phyloP scores from a whole-genome alignment of 2,797 vertebrate genomes.

The Sebastes paucispinis region DNA sequence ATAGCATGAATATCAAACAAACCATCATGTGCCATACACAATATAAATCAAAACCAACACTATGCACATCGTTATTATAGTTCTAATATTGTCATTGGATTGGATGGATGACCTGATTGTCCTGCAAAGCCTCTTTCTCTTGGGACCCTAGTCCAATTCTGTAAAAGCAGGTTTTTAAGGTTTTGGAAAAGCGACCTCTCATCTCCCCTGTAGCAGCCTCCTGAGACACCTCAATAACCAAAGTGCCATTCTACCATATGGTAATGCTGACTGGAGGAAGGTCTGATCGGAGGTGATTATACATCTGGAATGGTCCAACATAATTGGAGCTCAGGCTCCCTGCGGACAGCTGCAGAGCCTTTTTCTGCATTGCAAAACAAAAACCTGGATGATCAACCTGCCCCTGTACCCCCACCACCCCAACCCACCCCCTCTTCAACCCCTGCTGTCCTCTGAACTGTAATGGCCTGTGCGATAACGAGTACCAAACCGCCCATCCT shows the following conservation, averaged over 20 bases:
- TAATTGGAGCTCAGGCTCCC: slow-evolving; percentile 28
- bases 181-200: slow-evolving; percentile 5
- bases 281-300: slow-evolving; percentile 55
- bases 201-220: slow-evolving; percentile 15
- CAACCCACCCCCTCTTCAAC: neutral
- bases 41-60: neutral
- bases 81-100: neutral
- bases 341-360: slow-evolving; percentile 18
- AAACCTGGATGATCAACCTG: slow-evolving; percentile 28
- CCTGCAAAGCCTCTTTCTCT: neutral
- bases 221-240: slow-evolving; percentile 24
- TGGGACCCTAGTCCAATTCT: neutral
- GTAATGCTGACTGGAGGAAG: slow-evolving; percentile 38
- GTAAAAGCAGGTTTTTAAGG: slow-evolving; percentile 11
- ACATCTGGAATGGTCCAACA: slow-evolving; percentile 48
- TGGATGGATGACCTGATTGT: neutral
- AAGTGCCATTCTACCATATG: slow-evolving; percentile 48
- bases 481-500: slow-evolving; percentile 7
- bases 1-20: neutral
- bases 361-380: slow-evolving; percentile 29
- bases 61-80: neutral
- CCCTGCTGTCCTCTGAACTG: slow-evolving; percentile 11
- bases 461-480: slow-evolving; percentile 35
- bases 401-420: neutral
- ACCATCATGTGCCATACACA: neutral